Conservation (phyloP, 2,797 vertebrate species). For the Triplophysa yarkandensis region DNA sequence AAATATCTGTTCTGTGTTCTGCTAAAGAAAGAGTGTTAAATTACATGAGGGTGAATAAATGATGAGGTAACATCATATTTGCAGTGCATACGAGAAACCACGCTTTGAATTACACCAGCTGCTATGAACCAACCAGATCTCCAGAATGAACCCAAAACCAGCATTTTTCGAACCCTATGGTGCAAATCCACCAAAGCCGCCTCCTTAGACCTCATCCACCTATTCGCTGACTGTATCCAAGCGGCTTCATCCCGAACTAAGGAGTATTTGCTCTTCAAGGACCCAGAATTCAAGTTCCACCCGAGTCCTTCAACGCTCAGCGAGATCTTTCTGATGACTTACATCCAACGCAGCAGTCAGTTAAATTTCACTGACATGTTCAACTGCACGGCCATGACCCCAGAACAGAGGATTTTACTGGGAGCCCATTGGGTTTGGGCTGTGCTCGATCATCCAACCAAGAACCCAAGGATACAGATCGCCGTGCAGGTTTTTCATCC, state of each 20-base stretch:
- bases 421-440: constrained; percentile 80
- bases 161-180: constrained; percentile 34
- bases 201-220: constrained; percentile 54
- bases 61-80: constrained; percentile 15
- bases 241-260: constrained; percentile 67
- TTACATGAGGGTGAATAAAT: too few relatives aligned
- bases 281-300: constrained; percentile 71
- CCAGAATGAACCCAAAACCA: constrained; percentile 35
- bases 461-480: constrained; percentile 74
- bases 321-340: constrained; percentile 79
- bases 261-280: constrained; percentile 74
- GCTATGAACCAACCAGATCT: constrained; percentile 47
- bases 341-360: constrained; percentile 69
- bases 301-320: constrained; percentile 62
- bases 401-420: constrained; percentile 71
- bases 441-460: constrained; percentile 67
- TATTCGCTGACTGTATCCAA: constrained; percentile 70
- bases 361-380: constrained; percentile 66
- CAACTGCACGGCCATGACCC: constrained; percentile 76
- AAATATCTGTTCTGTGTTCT: too few relatives aligned
- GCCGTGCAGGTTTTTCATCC: constrained; percentile 71
- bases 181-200: constrained; percentile 44
- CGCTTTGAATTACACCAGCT: constrained; percentile 48
- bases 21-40: too few relatives aligned
- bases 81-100: constrained; percentile 71